Percentiles rank a stretch among this genome's conserved stretches.
These are phyloP conservation scores for Mormyrops boulengeri DNA, from an alignment of 2,797 vertebrate species.

Conservation along the genomic window DNA sequence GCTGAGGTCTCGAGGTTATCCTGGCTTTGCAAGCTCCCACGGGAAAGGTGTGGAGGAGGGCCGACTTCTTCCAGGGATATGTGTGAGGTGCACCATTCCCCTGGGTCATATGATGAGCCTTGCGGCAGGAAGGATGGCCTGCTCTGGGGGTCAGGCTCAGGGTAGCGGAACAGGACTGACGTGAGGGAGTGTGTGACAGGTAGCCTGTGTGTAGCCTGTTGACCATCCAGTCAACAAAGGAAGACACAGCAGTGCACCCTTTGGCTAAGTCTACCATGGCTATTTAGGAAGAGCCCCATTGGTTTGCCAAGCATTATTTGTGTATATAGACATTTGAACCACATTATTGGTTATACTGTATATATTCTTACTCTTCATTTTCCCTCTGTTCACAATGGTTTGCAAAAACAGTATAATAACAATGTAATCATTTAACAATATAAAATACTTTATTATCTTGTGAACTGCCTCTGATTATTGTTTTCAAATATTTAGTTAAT, in stretches of 20 bases:
- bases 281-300: neutral
- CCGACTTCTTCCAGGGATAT: conserved; percentile 55
- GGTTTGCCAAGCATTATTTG: neutral
- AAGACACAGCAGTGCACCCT: neutral
- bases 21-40: conserved; percentile 78
- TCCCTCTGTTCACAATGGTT: neutral
- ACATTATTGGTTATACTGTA: neutral
- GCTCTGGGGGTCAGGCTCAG: neutral
- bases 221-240: neutral
- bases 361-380: neutral
- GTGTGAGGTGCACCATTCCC: conserved; percentile 30
- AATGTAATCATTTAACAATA: neutral
- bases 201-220: neutral
- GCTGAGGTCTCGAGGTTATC: conserved; percentile 79
- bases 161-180: neutral
- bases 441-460: neutral
- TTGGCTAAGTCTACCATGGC: neutral
- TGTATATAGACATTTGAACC: neutral
- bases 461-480: neutral
- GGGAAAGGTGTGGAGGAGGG: conserved; percentile 75
- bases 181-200: conserved; percentile 16
- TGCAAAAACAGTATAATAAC: neutral
- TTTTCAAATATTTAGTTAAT: neutral
- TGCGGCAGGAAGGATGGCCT: conserved; percentile 48
- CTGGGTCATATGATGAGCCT: conserved; percentile 47